Evolutionary conservation across 30 jellyfish, hydroid and myxozoan genomes (phyloP), one percentile per base, ranked within the genome.

Genomic region (Calvadosia cruxmelitensis): DNA sequence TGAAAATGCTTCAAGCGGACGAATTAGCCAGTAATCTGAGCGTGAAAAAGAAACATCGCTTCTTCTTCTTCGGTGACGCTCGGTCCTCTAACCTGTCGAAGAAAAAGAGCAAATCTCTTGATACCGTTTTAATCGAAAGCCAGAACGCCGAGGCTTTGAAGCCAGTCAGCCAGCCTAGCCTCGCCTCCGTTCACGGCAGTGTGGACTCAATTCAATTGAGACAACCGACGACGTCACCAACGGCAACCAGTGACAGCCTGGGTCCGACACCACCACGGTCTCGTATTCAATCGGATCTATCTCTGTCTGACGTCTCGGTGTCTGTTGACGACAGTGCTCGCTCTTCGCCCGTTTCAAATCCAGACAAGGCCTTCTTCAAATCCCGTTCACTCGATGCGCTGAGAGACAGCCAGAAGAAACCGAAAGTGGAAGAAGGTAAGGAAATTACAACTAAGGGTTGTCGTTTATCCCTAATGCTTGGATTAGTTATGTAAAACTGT

Each of bases 1-100:
- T 87, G 53, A 76, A 78, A 53, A 79, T 62, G 92, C 73, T 87
- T 27, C 93, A 86, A 52, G 30, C 79, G 23, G 92, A 87, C 34
- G 76, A 42, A 42, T 42, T 20, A 42, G 20, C 10, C 20, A 42
- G 57, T 20, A 42, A 42, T 42, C 20, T 42, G 20, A 42, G 10
- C 10, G 20, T 20, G 10, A 42, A 42, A 42, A 42, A 42, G 57
- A 42, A 42, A 42, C 57, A 42, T 42, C 57, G 57, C 57, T 42
- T 42, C 57, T 42, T 42, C 57, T 42, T 42, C 57, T 42, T 42
- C 20, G 57, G 57, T 20, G 57, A 42, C 10, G 57, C 57, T 42
- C 57, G 57, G 10, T 42, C 57, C 20, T 42, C 57, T 42, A 42
- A 42, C 20, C 20, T 42, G 20, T 42, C 57, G 15, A 42, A 42